These are phyloP conservation scores for Archegozetes longisetosus DNA, from an alignment of 1,140 invertebrate genomes.

Conservation along the genomic window DNA sequence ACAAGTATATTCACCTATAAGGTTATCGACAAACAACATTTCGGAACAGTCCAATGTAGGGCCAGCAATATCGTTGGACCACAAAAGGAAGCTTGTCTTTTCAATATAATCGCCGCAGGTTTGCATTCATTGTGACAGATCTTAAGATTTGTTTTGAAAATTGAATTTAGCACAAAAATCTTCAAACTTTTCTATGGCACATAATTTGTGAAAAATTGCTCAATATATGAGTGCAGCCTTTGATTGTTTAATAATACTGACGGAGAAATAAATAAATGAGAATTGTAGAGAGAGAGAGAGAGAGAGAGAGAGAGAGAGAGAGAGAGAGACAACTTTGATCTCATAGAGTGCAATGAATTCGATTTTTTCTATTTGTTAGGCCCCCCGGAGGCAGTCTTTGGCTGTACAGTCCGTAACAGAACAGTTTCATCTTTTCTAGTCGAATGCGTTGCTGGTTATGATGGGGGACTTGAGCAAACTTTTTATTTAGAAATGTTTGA, in stretches of 20 bases:
- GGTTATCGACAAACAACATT: not conserved
- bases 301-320: not conserved
- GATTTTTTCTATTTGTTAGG: no score
- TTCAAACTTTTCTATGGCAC: no score
- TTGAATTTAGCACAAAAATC: no score
- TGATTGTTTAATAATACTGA: no score
- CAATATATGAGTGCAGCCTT: no score
- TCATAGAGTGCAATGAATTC: no score
- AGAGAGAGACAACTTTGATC: no score
- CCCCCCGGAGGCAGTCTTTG: constrained; percentile 24
- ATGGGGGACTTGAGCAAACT: constrained; percentile 60
- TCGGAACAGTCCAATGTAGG: not conserved
- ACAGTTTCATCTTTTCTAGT: constrained; percentile 40
- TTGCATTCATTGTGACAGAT: no score
- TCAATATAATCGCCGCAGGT: not conserved
- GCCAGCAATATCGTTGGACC: not conserved
- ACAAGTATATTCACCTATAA: not conserved
- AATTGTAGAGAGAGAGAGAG: constrained; percentile 46
- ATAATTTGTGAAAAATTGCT: no score
- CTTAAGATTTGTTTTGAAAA: no score
- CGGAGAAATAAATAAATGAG: no score
- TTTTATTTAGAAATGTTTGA: constrained; percentile 58
- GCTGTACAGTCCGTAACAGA: constrained; percentile 22
- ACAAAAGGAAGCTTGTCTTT: not conserved
- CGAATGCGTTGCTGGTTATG: constrained; percentile 52